Evolutionary conservation across 2,888 invertebrate genomes (phyloP), one percentile per base, ranked within the genome.

Genomic region (Schizotus pectinicornis): DNA sequence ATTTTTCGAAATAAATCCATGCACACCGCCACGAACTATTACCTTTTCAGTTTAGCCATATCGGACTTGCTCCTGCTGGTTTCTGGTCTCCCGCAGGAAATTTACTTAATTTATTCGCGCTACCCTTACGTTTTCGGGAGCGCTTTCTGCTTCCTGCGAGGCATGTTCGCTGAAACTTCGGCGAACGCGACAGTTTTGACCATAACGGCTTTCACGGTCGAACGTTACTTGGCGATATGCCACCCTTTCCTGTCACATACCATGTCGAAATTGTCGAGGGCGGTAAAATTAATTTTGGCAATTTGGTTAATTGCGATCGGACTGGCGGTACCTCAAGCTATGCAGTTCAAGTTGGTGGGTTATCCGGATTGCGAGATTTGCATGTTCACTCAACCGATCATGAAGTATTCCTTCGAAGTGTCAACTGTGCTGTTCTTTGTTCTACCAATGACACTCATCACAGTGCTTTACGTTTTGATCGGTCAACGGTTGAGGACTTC

Each of bases 211-310:
- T 90, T 90, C 77, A 90, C 89, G 0, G 83, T 86, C 9, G 89
- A 90, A 73, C 79, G 89, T 42, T 90, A 88, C 77, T 79, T 89
- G 6, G 89, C 89, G 0, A 88, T 89, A 41, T 88, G 88, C 67
- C 86, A 87, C 70, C 88, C 88, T 0, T 85, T 89, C 70, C 75
- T 84, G 13, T 82, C 87, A 0, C 94, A 95, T 74, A 92, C 92
- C 59, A 90, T 94, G 88, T 94, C 94, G 3, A 93, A 93, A 72
- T 80, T 95, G 36, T 89, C 92, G 9, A 83, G 96, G 31, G 95
- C 93, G 7, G 83, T 92, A 53, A 90, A 90, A 74, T 87, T 92
- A 68, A 91, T 96, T 36, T 77, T 92, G 13, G 80, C 86, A 37
- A 86, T 95, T 62, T 97, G 96, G 96, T 74, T 91, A 48, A 80